Evolutionary conservation across 1,140 invertebrate genomes (phyloP), one percentile per base, ranked within the genome.

Genomic region (Saccostrea glomerata): DNA sequence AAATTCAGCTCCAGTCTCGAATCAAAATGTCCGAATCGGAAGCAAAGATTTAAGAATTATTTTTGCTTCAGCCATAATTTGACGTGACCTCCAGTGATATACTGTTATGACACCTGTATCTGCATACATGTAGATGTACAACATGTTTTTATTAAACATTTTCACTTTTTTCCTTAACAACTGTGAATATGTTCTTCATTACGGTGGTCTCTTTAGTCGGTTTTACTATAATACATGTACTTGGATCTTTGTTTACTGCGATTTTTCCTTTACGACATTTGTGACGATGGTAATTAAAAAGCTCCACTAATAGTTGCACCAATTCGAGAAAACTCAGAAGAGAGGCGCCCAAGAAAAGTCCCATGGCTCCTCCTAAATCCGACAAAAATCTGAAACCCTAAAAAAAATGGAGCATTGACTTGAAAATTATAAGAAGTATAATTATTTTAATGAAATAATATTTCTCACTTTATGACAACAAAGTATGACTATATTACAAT

Each of bases 291-390:
- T 63, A 66, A 47, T 85, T 60, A 23, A 85, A 25, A n/a, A 85
- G 15, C 3, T 83, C 86, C 1, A 87, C 58, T 36, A 84, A n/a
- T 6, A 87, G 30, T 11, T 87, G 86, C 6, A 84, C 40, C 1
- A 87, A 36, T 70, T 87, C 86, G 6, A 87, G n/a, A 47, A 83
- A 58, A 84, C 86, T 87, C 12, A 87, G 36, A 54, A 87, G 30
- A 17, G 86, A 87, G 13, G 82, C 86, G 11, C 86, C 86, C 5
- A 87, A 40, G 60, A 83, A 87, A 55, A 87, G 54, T 2, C 86
- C 86, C 25, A 87, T 15, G 0, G 86, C 66, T 56, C 86, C 86
- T 17, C 86, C 86, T 12, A 87, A 66, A 66, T 87, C 86, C 7
- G 86, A 83, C 36, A 87, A 15, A 66, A 87, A 87, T 58, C 73